Evolutionary conservation across 2,113 vertebrate species (phyloP), one percentile per base, ranked within the genome.

Genomic region (Motacilla alba): DNA sequence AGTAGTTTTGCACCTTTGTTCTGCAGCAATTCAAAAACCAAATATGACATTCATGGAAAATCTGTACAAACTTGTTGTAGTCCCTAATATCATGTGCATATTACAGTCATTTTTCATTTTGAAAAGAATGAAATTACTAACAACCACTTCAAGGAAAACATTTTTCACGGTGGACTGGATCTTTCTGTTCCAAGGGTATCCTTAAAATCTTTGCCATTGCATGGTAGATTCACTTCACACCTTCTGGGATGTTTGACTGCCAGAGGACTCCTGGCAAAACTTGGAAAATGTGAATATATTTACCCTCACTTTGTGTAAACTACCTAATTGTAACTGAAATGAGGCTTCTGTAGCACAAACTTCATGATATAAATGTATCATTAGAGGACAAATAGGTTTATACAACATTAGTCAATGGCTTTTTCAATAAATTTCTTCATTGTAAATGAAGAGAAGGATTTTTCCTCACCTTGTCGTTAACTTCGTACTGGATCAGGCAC

Each of bases 81-180:
- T 87, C 95, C n/a, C 33, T 81, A 83, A 74, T 94, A 86, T 37
- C 0, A 2, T 56, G 53, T 90, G 64, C 86, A 67, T 91, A 95
- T 79, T 93, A 39, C 43, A 87, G 84, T 75, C 63, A 93, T 94
- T 93, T 95, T 92, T 96, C 90, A 91, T 95, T 86, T 89, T 94
- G 56, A 88, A 94, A 86, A 91, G 31, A 94, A 92, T 77, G 16
- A 89, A 49, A 93, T 95, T 91, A 67, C 80, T 90, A 91, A 67
- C 4, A 17, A 83, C 26, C 43, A 46, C 39, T 86, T 94, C 46
- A 91, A 80, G 55, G 74, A 83, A 83, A 93, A 86, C 13, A 70
- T 82, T 96, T 95, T 93, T 94, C 80, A 70, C 28, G 49, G 41
- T 59, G 43, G 59, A 33, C 28, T 83, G 33, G 14, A 49, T 95